Percentiles rank a stretch among this genome's conserved stretches.
Evolutionary conservation across 2,888 invertebrate genomes (phyloP).

Genomic region (Lutraria lutraria): DNA sequence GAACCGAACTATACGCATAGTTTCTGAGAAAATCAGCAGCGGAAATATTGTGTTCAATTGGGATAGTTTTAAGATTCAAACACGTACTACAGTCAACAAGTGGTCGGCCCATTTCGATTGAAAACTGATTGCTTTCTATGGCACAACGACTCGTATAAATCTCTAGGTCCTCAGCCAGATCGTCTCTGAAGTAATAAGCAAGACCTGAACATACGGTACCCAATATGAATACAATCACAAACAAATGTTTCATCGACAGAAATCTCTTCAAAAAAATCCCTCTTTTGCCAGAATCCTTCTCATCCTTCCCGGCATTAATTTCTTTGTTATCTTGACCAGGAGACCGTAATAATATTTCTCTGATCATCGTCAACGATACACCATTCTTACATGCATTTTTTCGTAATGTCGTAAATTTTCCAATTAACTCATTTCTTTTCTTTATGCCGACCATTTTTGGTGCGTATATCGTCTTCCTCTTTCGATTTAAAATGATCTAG

Average conservation of each 20-base stretch:
- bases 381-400: conserved; percentile 36
- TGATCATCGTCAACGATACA: conserved; percentile 10
- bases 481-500: background rate
- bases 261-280: background rate
- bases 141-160: conserved; percentile 63
- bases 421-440: conserved; percentile 20
- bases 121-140: conserved; percentile 69
- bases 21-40: conserved; percentile 89
- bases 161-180: background rate
- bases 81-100: conserved; percentile 94
- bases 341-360: conserved; percentile 7
- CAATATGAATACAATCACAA: background rate
- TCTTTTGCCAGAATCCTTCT: background rate
- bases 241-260: background rate
- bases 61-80: conserved; percentile 89
- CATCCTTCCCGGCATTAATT: background rate
- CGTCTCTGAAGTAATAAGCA: conserved; percentile 29
- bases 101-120: conserved; percentile 90
- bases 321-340: background rate
- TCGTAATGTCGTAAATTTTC: conserved; percentile 32
- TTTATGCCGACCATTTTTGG: conserved; percentile 7
- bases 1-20: conserved; percentile 92
- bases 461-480: background rate
- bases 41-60: conserved; percentile 90
- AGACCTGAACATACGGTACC: background rate